Base-by-base conservation (phyloP, 1,140 invertebrate genomes). In the Drosophila sproati region DNA sequence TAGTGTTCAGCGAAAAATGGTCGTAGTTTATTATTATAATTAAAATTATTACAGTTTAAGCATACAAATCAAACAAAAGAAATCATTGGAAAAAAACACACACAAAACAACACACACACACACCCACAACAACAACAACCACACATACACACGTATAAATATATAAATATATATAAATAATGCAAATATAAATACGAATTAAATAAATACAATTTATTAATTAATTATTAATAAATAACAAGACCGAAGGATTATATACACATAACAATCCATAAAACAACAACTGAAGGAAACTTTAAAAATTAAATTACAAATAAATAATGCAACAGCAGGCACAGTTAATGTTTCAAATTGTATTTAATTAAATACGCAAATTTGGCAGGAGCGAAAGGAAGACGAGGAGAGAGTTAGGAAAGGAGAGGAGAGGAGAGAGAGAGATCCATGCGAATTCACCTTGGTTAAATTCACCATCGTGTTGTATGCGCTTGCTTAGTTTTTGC, bases 1-100 rank as follows among this genome's bases (percentile, higher is more conserved):
- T 63, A 75, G 70, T 73, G 70, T 73, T 73, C 70, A 63, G 52
- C 48, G 51, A 43, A 35, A 56, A 73, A 67, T 73, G 77, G 77
- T 78, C 77, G 77, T 78, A 78, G 73, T 78, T 78, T 78, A 78
- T 78, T 78, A 78, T 78, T 71, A 76, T 77, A 73, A 77, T 69
- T 66, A 78, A 74, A 71, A 66, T 75, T 74, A 78, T 61, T 78
- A 78, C 37, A 66, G 55, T 78, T 78, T 78, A 78, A 78, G 64
- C 72, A 64, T 70, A 57, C 45, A 71, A 71, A 62, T 52, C 10
- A 70, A 63, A 56, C 48, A 31, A 47, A 57, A 63, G 5, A 54
- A 41, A 66, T 32, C 52, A 72, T 72, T 64, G 12, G 48, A 66
- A 66, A 52, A 63, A 41, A 37, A 56, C 6, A 73, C 48, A 57